phyloP scores from a whole-genome alignment of 64 coral and sea anemone genomes.

The Orbicella faveolata region DNA sequence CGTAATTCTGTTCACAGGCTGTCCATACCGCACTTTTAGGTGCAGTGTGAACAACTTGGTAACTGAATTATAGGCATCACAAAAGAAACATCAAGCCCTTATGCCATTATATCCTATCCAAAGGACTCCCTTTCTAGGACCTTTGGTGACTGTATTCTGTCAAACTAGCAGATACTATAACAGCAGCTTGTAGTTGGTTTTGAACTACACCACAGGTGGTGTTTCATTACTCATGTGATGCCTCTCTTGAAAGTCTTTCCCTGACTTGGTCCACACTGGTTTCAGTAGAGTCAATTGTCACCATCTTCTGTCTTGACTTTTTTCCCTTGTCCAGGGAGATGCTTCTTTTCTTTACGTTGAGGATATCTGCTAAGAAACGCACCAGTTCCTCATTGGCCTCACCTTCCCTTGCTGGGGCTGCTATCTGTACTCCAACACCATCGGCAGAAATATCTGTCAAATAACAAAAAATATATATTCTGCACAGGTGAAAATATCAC shows the following conservation, averaged over 20 bases:
- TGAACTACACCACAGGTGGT: background rate
- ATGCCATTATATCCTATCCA: too few relatives aligned
- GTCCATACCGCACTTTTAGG: too few relatives aligned
- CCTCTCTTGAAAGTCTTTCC: constrained; percentile 28
- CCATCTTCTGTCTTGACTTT: constrained; percentile 55
- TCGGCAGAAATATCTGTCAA: constrained; percentile 45
- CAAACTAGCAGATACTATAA: too few relatives aligned
- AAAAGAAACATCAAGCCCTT: too few relatives aligned
- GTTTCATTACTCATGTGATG: background rate
- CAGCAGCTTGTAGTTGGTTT: background rate
- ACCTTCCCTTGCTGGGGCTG: constrained; percentile 37
- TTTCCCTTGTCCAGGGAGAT: constrained; percentile 68
- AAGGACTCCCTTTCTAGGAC: too few relatives aligned
- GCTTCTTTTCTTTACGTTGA: constrained; percentile 47
- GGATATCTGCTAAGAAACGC: constrained; percentile 41
- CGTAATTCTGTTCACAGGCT: too few relatives aligned
- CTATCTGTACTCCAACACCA: constrained; percentile 54
- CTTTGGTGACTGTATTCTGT: too few relatives aligned
- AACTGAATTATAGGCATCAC: too few relatives aligned
- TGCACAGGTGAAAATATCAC: too few relatives aligned
- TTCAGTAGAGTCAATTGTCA: constrained; percentile 34
- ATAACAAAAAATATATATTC: too few relatives aligned
- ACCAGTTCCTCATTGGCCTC: constrained; percentile 65
- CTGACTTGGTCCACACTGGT: constrained; percentile 48
- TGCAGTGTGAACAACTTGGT: too few relatives aligned